Evolutionary conservation across 2,888 invertebrate species (phyloP).

Genomic region (Agrochola macilenta): DNA sequence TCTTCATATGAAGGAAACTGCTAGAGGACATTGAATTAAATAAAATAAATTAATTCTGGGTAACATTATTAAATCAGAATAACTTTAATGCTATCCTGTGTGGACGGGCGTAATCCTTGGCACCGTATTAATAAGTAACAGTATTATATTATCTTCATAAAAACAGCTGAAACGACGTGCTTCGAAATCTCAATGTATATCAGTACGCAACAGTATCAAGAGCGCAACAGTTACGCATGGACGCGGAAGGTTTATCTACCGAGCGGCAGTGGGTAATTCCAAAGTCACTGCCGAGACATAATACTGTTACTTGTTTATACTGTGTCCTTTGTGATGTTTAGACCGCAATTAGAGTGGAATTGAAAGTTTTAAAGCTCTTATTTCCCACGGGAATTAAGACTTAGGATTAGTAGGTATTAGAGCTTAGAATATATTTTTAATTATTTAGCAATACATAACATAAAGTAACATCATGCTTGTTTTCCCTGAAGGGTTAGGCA

Average conservation of each 20-base stretch:
- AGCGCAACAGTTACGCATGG: no score
- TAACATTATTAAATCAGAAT: conserved; percentile 35
- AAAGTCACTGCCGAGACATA: no score
- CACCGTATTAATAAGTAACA: no score
- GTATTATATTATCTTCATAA: no score
- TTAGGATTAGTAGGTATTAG: background rate
- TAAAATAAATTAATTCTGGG: conserved; percentile 55
- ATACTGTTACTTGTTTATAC: no score
- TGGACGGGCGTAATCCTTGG: background rate
- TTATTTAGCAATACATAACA: background rate
- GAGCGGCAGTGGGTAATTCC: no score
- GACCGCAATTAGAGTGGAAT: background rate
- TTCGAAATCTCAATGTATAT: no score
- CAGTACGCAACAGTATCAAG: no score
- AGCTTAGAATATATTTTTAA: background rate
- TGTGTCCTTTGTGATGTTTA: background rate
- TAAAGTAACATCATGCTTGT: no score
- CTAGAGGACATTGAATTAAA: conserved; percentile 57
- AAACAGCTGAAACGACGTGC: no score
- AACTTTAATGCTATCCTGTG: conserved; percentile 16
- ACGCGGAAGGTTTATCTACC: no score
- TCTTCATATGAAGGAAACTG: conserved; percentile 50
- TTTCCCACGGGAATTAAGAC: background rate
- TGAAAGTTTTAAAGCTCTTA: background rate
- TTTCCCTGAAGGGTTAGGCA: no score